These are phyloP conservation scores for Pyrrhura leucotis DNA, from an alignment of 2,797 vertebrate genomes.

Conservation along the genomic window DNA sequence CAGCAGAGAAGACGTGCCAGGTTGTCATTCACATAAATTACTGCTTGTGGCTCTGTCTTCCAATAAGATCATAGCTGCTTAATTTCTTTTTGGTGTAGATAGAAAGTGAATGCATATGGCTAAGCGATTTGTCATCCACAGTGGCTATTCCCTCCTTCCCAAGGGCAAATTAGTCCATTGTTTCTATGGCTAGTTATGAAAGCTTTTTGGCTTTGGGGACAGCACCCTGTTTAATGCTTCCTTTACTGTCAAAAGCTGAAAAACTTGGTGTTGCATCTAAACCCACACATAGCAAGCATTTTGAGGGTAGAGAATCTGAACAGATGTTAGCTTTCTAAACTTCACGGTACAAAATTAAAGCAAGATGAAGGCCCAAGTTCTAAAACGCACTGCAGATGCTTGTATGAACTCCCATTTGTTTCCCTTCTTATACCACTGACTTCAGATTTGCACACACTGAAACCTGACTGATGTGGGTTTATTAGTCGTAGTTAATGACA, in stretches of 20 bases:
- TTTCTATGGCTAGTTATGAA: neutral
- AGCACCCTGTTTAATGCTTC: neutral
- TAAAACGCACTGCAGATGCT: neutral
- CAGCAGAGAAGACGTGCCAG: neutral
- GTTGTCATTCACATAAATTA: neutral
- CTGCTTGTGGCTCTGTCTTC: neutral
- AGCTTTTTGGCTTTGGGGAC: neutral
- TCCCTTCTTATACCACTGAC: neutral
- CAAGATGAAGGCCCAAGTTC: neutral
- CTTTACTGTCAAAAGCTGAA: neutral
- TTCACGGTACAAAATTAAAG: neutral
- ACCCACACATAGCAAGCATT: neutral
- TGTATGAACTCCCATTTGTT: neutral
- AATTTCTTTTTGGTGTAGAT: neutral
- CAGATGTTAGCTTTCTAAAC: neutral
- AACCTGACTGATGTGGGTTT: accelerated
- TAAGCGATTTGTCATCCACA: neutral
- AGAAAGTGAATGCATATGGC: neutral
- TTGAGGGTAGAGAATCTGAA: neutral
- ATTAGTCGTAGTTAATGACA: neutral
- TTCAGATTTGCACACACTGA: neutral
- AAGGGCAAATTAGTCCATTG: neutral
- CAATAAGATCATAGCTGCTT: neutral
- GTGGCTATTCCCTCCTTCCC: neutral
- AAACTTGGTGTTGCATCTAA: neutral